Conservation (phyloP, 2,113 vertebrate species). For the Taxidea taxus region DNA sequence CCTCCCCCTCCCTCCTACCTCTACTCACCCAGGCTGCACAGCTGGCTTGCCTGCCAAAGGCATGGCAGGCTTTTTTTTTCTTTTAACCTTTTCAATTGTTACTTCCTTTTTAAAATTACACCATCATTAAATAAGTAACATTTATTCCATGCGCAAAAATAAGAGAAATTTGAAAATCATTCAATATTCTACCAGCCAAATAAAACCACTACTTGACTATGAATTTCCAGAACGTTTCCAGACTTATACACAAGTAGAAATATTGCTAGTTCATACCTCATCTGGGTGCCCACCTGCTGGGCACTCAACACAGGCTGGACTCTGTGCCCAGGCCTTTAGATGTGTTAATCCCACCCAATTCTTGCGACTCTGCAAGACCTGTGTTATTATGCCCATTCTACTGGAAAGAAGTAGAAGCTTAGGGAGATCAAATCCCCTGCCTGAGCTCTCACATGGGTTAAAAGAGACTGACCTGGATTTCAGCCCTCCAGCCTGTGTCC, state of each 20-base stretch:
- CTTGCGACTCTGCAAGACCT: not conserved
- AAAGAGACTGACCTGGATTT: not conserved
- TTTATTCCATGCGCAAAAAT: not conserved
- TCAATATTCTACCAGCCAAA: not conserved
- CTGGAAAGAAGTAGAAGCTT: not conserved
- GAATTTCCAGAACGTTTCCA: not conserved
- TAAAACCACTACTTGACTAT: not conserved
- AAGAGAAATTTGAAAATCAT: slow-evolving; percentile 8
- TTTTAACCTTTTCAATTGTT: slow-evolving; percentile 11
- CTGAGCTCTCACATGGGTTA: not conserved
- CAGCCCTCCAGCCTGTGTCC: not conserved
- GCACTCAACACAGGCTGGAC: not conserved
- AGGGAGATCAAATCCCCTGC: not conserved
- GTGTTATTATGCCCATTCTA: not conserved
- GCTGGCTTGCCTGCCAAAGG: not conserved
- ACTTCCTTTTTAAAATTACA: not conserved
- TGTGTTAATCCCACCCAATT: not conserved
- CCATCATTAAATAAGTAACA: not conserved
- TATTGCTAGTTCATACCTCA: not conserved
- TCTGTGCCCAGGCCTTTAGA: not conserved
- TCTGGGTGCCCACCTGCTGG: no score
- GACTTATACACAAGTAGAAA: not conserved
- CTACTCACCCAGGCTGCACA: no score
- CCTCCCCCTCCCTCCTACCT: not conserved
- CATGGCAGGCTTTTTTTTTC: not conserved